phyloP scores from a whole-genome alignment of 2,113 vertebrate genomes.

The Phyllopteryx taeniolatus region DNA sequence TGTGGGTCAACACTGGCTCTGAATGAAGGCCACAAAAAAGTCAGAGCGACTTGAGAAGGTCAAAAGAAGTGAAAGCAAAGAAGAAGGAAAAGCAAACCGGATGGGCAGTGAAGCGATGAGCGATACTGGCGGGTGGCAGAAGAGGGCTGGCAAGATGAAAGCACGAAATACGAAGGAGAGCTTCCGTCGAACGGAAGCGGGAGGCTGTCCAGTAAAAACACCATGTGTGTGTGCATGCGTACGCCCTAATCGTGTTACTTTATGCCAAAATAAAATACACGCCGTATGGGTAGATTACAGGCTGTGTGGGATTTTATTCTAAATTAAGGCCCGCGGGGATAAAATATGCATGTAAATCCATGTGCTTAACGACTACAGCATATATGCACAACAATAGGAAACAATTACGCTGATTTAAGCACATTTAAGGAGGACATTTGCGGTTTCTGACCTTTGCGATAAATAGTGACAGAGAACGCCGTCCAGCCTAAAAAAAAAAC shows the following conservation, averaged over 20 bases:
- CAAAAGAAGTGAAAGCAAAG: neutral
- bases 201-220: constrained; percentile 61
- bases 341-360: constrained; percentile 54
- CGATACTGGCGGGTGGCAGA: constrained; percentile 29
- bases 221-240: constrained; percentile 24
- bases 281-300: constrained; percentile 39
- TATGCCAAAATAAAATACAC: constrained; percentile 49
- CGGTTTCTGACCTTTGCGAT: neutral
- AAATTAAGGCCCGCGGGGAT: constrained; percentile 46
- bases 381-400: constrained; percentile 39
- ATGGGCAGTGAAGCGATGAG: constrained; percentile 5
- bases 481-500: neutral
- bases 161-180: constrained; percentile 50
- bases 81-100: constrained; percentile 7
- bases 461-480: neutral
- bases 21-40: constrained; percentile 8
- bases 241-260: constrained; percentile 47
- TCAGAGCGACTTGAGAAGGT: neutral
- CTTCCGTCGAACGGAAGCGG: constrained; percentile 70
- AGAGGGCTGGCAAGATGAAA: constrained; percentile 41
- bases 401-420: constrained; percentile 11
- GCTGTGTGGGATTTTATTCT: constrained; percentile 53
- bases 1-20: constrained; percentile 33
- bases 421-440: neutral
- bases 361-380: constrained; percentile 36